Conservation (phyloP, 53 echinoderm and acorn worm genomes). For the Mesocentrotus franciscanus region DNA sequence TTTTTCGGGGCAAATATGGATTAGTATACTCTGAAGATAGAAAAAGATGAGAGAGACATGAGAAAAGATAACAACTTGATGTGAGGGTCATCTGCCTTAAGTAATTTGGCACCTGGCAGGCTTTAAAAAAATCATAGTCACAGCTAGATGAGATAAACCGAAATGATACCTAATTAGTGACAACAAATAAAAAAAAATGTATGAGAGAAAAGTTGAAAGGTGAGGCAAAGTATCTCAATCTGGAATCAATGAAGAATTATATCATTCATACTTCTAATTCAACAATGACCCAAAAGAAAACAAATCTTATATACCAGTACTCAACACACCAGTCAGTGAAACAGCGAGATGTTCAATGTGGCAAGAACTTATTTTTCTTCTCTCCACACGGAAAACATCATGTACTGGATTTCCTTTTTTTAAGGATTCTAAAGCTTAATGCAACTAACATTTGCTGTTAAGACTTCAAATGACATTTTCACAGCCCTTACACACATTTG, state of each 20-base stretch:
- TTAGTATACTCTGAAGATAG: constrained; percentile 38
- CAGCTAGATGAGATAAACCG: not conserved
- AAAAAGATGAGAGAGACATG: constrained; percentile 26
- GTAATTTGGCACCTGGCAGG: not conserved
- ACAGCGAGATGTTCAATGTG: too few relatives aligned
- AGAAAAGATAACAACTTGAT: not conserved
- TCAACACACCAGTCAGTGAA: too few relatives aligned
- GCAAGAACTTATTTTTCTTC: too few relatives aligned
- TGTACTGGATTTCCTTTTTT: too few relatives aligned
- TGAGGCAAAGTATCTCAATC: too few relatives aligned
- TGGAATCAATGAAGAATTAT: too few relatives aligned
- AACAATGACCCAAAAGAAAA: too few relatives aligned
- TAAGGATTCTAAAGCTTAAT: too few relatives aligned
- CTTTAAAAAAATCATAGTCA: not conserved
- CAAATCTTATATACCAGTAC: too few relatives aligned
- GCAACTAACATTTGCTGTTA: not conserved
- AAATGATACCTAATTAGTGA: not conserved
- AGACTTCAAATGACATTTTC: not conserved
- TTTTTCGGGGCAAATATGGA: constrained; percentile 44
- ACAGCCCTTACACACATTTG: not conserved
- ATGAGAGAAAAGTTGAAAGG: not conserved
- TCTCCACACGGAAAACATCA: too few relatives aligned
- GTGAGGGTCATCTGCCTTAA: not conserved
- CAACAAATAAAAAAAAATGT: not conserved
- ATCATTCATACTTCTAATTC: too few relatives aligned